phyloP scores from a whole-genome alignment of 2,888 invertebrate genomes.

The Pteria penguin region DNA sequence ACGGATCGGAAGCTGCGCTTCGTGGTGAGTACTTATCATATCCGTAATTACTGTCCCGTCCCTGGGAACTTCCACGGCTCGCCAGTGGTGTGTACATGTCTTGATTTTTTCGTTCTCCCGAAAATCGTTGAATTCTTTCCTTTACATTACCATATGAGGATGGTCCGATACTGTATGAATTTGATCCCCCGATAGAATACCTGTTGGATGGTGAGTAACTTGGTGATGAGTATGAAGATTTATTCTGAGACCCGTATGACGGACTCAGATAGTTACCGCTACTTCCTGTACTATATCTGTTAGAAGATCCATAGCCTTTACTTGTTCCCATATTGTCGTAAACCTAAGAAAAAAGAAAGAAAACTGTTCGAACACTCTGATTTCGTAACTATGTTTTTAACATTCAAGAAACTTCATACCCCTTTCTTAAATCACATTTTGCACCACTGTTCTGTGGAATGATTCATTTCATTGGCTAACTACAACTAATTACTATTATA shows the following conservation, averaged over 20 bases:
- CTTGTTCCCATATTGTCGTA: slow-evolving; percentile 73
- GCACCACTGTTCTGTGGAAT: no score
- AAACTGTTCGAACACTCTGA: no score
- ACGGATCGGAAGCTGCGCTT: slow-evolving; percentile 63
- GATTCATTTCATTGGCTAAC: no score
- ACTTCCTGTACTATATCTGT: slow-evolving; percentile 48
- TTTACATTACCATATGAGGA: slow-evolving; percentile 57
- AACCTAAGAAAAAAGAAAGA: slow-evolving; percentile 57
- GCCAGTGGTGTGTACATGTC: slow-evolving; percentile 62
- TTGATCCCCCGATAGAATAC: slow-evolving; percentile 23
- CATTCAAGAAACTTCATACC: no score
- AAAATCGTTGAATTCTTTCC: slow-evolving; percentile 67
- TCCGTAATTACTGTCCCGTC: slow-evolving; percentile 46
- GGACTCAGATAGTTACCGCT: slow-evolving; percentile 54
- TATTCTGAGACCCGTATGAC: slow-evolving; percentile 52
- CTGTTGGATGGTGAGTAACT: slow-evolving; percentile 25
- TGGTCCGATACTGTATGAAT: slow-evolving; percentile 12
- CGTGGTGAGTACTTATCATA: slow-evolving; percentile 59
- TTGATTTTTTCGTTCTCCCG: slow-evolving; percentile 32
- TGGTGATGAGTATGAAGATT: slow-evolving; percentile 38
- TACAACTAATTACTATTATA: no score
- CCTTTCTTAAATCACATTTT: no score
- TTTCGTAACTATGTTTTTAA: no score
- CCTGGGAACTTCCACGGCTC: slow-evolving; percentile 48
- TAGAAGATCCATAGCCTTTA: slow-evolving; percentile 60